Percentiles rank a stretch among this genome's conserved stretches.
Conservation (phyloP, 2,888 invertebrate genomes). For the Perdita meconis region DNA sequence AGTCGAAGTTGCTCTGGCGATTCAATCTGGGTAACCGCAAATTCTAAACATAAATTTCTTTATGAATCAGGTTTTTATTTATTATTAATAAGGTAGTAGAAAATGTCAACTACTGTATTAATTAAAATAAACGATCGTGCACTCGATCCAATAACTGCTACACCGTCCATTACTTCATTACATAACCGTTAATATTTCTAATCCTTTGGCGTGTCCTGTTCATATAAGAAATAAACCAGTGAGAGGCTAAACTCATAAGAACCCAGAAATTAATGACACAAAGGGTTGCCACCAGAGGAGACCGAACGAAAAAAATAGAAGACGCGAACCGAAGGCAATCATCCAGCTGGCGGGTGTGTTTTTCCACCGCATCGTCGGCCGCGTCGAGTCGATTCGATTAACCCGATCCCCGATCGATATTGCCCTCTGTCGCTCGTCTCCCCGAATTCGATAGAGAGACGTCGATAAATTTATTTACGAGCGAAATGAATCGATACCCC, state of each 20-base stretch:
- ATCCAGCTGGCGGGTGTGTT: conserved; percentile 26
- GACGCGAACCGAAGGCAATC: conserved; percentile 15
- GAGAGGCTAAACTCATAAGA: not conserved
- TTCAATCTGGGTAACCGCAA: conserved; percentile 36
- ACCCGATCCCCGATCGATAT: conserved; percentile 25
- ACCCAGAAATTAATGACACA: conserved; percentile 8
- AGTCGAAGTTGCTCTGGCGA: not conserved
- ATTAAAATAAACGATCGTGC: too few relatives aligned
- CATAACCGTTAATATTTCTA: too few relatives aligned
- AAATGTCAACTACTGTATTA: too few relatives aligned
- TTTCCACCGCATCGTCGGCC: conserved; percentile 32
- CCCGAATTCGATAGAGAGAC: conserved; percentile 14
- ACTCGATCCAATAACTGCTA: too few relatives aligned
- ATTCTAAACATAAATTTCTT: too few relatives aligned
- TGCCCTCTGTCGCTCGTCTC: conserved; percentile 19
- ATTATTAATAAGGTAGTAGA: too few relatives aligned
- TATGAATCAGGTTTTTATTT: too few relatives aligned
- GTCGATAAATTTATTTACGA: conserved; percentile 31
- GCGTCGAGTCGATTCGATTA: conserved; percentile 39
- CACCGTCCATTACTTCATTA: too few relatives aligned
- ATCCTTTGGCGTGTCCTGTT: too few relatives aligned
- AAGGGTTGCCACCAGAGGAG: not conserved
- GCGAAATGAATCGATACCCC: not conserved
- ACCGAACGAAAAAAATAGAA: not conserved
- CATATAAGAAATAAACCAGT: not conserved